A percentile compares a stretch with the other conserved stretches of the same genome.
Evolutionary conservation across 2,888 invertebrate genomes (phyloP).

Genomic region (Nephrotoma flavescens): DNA sequence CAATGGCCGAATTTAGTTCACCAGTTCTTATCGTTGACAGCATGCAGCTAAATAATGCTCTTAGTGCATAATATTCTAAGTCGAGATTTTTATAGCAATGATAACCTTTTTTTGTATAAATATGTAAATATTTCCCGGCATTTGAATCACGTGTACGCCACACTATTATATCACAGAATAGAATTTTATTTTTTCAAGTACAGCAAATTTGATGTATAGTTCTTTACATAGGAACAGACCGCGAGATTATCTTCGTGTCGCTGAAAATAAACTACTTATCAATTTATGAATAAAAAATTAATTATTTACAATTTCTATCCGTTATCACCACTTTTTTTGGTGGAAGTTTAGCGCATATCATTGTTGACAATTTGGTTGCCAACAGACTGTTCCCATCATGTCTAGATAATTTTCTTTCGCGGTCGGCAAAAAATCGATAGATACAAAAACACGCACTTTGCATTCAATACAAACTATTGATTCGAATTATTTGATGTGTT

Average conservation of each 20-base stretch:
- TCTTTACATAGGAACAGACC: neutral
- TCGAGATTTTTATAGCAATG: neutral
- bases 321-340: neutral
- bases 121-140: neutral
- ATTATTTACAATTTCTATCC: neutral
- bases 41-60: neutral
- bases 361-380: neutral
- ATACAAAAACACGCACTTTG: neutral
- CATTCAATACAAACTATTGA: too few species aligned
- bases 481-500: too few species aligned
- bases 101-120: neutral
- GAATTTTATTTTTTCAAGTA: neutral
- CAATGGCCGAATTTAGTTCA: too few species aligned
- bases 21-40: neutral
- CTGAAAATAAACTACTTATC: neutral
- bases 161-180: neutral
- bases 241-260: neutral
- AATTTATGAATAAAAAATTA: neutral
- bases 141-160: neutral
- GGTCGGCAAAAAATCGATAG: neutral
- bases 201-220: neutral
- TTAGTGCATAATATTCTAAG: neutral
- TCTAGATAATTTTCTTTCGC: neutral
- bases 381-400: neutral
- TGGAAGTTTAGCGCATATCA: neutral